Conservation (phyloP, 2,113 vertebrate species). For the Ovis canadensis region DNA sequence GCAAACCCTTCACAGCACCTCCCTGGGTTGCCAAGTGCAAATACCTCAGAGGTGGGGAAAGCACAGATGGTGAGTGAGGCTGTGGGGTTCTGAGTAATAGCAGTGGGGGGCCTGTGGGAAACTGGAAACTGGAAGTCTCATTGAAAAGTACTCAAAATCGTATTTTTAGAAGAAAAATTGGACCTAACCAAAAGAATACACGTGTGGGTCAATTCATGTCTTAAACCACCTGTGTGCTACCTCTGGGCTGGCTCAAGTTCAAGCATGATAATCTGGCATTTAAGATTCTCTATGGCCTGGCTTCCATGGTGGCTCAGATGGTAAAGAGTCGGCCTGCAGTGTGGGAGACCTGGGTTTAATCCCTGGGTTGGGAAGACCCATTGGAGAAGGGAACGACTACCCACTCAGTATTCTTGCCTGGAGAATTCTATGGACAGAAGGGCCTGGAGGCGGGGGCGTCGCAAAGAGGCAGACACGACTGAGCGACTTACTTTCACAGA, state of each 20-base stretch:
- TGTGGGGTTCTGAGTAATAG: background rate
- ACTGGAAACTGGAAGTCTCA: background rate
- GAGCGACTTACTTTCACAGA: background rate
- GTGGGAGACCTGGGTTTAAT: background rate
- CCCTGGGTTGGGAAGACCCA: background rate
- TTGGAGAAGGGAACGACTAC: background rate
- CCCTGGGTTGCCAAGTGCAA: background rate
- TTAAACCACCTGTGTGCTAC: background rate
- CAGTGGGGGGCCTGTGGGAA: background rate
- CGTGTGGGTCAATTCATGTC: background rate
- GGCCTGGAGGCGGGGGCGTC: background rate
- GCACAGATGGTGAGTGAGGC: background rate
- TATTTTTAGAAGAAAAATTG: background rate
- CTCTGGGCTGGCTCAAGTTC: background rate
- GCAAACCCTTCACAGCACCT: background rate
- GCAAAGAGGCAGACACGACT: background rate
- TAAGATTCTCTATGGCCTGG: background rate
- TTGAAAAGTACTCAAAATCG: slow-evolving; percentile 1
- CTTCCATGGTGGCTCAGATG: background rate
- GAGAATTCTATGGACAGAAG: background rate
- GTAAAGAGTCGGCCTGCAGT: background rate
- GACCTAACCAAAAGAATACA: background rate
- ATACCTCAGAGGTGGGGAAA: background rate
- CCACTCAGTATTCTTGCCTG: background rate
- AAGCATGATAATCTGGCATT: background rate